Conservation (phyloP, 2,113 vertebrate species). For the Probosciger aterrimus region DNA sequence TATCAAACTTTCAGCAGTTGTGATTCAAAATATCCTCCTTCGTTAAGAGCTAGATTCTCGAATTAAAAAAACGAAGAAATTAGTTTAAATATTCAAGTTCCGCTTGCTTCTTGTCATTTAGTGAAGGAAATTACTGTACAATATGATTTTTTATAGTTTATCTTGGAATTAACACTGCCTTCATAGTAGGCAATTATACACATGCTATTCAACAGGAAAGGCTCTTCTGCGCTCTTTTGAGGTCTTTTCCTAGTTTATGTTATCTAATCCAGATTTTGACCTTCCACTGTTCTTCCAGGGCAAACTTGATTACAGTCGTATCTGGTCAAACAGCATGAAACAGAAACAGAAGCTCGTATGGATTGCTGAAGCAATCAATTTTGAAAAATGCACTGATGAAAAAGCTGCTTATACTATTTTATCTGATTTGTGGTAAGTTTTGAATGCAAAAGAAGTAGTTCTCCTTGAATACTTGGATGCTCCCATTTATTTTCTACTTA, state of each 20-base stretch:
- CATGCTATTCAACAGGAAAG: background rate
- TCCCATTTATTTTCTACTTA: background rate
- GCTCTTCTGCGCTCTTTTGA: background rate
- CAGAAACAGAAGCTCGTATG: background rate
- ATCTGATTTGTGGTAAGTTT: background rate
- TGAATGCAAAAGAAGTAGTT: background rate
- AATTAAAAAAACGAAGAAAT: background rate
- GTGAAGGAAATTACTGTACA: background rate
- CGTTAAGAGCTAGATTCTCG: fast-evolving
- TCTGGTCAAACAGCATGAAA: background rate
- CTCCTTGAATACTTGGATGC: background rate
- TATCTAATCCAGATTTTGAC: background rate
- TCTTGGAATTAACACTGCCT: background rate
- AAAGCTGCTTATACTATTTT: background rate
- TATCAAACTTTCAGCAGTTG: background rate
- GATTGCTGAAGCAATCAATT: background rate
- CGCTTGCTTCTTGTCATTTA: background rate
- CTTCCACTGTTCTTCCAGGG: background rate
- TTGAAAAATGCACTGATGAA: background rate
- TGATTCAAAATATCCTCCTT: background rate
- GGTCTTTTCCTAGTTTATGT: background rate
- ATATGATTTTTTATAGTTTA: background rate
- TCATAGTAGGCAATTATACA: background rate
- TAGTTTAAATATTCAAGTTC: background rate
- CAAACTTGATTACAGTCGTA: background rate